Evolutionary conservation across 2,113 vertebrate species (phyloP), one percentile per base, ranked within the genome.

Genomic region (Cynocephalus volans): DNA sequence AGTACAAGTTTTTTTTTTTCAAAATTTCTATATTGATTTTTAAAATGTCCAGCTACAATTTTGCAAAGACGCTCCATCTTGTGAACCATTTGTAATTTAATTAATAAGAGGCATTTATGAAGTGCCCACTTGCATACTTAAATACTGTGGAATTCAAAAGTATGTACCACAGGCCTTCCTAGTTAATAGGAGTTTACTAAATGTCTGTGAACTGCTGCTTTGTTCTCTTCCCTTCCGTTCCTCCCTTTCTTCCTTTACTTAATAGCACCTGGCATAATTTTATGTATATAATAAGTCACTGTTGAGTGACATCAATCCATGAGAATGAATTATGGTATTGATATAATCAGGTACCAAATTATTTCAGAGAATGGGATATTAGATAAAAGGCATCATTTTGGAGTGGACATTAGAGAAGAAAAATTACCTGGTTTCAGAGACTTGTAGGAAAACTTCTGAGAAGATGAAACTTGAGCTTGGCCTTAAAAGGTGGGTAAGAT

Each of bases 361-460:
- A 77, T 45, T 45, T 87, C 41, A 75, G 77, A 73, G 33, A 65
- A 33, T 83, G 33, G 50, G 31, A 54, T 56, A 33, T 23, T 73
- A 65, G 82, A 58, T 92, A 81, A 82, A 82, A 82, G 31, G 21
- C 52, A 72, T 60, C 10, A 50, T 88, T 92, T 92, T 70, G 72
- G 75, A 36, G 50, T 92, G 24, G 70, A 50, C 45, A 62, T 64
- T 76, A 52, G 84, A 26, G 58, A 54, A 70, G 33, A 13, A 86
- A 69, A 14, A 70, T 60, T 13, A 64, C 23, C 48, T 84, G 26
- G 52, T 70, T 76, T 41, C 23, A 50, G 84, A 80, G 45, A 77
- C 41, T 83, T 77, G 24, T 64, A 54, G 52, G 69, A 92, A 88
- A 52, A 54, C n/a, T 76, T 82, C 50, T 67, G 67, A 92, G 87